Evolutionary conservation across 1,140 invertebrate genomes (phyloP), one percentile per base, ranked within the genome.

Genomic region (Laodelphax striatellus): DNA sequence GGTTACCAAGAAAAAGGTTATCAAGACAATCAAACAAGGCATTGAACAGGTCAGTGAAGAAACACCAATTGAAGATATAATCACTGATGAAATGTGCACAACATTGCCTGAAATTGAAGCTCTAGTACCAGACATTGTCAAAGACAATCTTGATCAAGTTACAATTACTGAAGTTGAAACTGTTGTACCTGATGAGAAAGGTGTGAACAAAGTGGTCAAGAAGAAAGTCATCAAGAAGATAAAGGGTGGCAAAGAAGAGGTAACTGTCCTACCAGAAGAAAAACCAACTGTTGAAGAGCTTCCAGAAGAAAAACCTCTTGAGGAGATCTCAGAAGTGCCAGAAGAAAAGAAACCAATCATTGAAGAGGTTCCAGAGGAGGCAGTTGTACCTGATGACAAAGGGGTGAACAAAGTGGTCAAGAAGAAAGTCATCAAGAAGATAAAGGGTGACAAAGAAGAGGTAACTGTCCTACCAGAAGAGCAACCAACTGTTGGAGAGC

Each of bases 1-100:
- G 63, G 67, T 16, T 63, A 62, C 63, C n/a, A 71, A 73, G 46
- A 71, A 46, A 65, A 70, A 65, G 63, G 65, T 17, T 44, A 61
- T 28, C 58, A 67, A 50, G 67, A 56, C 28, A 17, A 60, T 64
- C 11, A 62, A 60, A 44, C 61, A 64, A n/a, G 66, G 58, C 9
- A 58, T 62, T 34, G 66, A 67, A 59, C 52, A 44, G 10, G 59
- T 65, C 5, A 19, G 57, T 17, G 56, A 62, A 44, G 55, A 68
- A 59, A 62, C 55, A 16, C 64, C 63, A 2, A 17, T 19, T 38
- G 60, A 62, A 60, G 60, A 55, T 19, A 55, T 61, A 14, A n/a
- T 52, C 17, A 10, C 55, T 52, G 62, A 63, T n/a, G 57, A 63
- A 58, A 17, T 22, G 43, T 21, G 28, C 34, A 17, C 46, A 60